Conservation (phyloP, 2,113 vertebrate genomes). For the Toxostoma redivivum region DNA sequence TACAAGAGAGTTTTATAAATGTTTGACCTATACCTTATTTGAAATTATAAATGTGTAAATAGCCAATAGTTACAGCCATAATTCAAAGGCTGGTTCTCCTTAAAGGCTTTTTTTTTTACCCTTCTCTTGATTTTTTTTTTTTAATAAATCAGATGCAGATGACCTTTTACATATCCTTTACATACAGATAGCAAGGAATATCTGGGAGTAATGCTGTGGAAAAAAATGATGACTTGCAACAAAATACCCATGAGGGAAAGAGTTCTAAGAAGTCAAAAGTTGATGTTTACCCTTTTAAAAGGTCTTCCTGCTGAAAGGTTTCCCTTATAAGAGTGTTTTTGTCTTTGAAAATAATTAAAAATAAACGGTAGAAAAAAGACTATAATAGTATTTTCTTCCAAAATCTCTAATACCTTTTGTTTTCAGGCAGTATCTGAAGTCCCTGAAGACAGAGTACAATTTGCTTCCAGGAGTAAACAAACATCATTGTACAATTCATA, state of each 20-base stretch:
- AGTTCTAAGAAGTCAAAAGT: constrained; percentile 22
- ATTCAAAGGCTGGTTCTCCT: not conserved
- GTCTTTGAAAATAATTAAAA: not conserved
- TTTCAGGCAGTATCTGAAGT: not conserved
- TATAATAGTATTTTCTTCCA: not conserved
- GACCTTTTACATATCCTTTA: constrained; percentile 14
- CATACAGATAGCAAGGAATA: constrained; percentile 2
- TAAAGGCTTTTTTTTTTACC: not conserved
- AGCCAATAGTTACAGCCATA: not conserved
- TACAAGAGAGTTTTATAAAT: not conserved
- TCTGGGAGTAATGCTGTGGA: not conserved
- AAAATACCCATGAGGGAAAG: constrained; percentile 1
- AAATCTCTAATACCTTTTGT: not conserved
- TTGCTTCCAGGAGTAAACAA: not conserved
- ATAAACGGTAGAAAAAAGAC: not conserved
- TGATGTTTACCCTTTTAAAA: constrained; percentile 20
- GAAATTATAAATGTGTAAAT: constrained; percentile 5
- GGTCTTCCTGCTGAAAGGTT: not conserved
- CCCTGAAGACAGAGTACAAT: not conserved
- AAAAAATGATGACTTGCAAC: constrained; percentile 4
- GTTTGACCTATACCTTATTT: constrained; percentile 6
- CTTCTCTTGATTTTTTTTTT: not conserved
- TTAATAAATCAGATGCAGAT: not conserved
- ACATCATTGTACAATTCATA: too few species aligned
- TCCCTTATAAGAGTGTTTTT: not conserved